These are phyloP conservation scores for Drosophila cardini DNA, from an alignment of 1,140 invertebrate species.

Conservation along the genomic window DNA sequence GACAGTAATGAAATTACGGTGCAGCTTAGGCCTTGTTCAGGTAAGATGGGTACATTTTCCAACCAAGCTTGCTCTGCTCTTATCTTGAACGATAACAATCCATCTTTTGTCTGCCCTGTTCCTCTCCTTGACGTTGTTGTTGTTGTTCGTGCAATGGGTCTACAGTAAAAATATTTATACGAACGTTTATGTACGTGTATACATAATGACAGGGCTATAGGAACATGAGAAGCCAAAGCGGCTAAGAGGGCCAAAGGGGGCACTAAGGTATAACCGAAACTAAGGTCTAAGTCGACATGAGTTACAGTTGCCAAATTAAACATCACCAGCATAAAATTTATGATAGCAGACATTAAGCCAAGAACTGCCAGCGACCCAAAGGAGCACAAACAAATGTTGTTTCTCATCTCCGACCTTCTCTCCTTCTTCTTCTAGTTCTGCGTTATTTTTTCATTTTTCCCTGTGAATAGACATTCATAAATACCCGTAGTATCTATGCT, in stretches of 20 bases:
- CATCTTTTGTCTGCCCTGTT: slow-evolving; percentile 76
- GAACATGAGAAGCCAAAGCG: background rate
- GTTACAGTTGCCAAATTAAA: slow-evolving; percentile 82
- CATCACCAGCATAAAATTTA: slow-evolving; percentile 79
- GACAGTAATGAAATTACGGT: slow-evolving; percentile 78
- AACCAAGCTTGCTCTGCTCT: slow-evolving; percentile 25
- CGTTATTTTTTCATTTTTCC: background rate
- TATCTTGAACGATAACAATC: slow-evolving; percentile 83
- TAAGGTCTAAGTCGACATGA: slow-evolving; percentile 74
- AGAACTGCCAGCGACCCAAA: slow-evolving; percentile 35
- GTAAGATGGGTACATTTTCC: slow-evolving; percentile 13
- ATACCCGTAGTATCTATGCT: background rate
- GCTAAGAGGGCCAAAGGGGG: background rate
- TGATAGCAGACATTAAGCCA: slow-evolving; percentile 76
- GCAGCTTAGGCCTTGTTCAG: slow-evolving; percentile 18
- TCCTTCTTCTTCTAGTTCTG: background rate
- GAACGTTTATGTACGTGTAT: slow-evolving; percentile 16
- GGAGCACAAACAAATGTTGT: slow-evolving; percentile 57
- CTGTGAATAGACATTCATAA: background rate
- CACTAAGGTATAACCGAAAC: slow-evolving; percentile 25
- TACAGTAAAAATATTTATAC: slow-evolving; percentile 67
- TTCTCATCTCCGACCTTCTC: slow-evolving; percentile 11
- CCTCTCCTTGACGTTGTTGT: slow-evolving; percentile 35
- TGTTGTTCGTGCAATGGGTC: slow-evolving; percentile 27
- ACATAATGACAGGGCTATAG: slow-evolving; percentile 60